Conservation (phyloP, 1,140 invertebrate species). For the Telenomus remus region DNA sequence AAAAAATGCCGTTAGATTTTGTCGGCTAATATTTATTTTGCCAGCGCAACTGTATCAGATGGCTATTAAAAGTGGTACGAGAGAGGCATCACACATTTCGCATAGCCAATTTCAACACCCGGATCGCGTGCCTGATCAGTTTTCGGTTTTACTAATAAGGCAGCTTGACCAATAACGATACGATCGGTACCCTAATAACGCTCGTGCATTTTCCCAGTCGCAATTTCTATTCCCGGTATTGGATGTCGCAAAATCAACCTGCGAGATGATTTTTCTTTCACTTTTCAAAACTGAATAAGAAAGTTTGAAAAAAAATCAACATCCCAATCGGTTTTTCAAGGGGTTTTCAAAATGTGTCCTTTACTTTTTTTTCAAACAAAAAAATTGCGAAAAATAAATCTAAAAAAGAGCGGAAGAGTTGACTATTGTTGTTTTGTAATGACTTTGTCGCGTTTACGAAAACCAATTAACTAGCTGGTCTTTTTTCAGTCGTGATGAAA, state of each 20-base stretch:
- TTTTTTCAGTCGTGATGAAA: background rate
- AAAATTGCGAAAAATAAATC: slow-evolving; percentile 16
- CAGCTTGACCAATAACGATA: slow-evolving; percentile 36
- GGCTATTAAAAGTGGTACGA: slow-evolving; percentile 43
- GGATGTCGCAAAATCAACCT: slow-evolving; percentile 7
- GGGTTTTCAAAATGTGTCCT: no score
- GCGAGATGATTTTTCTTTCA: no score
- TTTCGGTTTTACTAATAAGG: slow-evolving; percentile 51
- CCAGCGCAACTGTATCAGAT: slow-evolving; percentile 26
- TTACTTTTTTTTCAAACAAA: no score
- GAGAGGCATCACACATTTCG: slow-evolving; percentile 35
- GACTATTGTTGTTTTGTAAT: no score
- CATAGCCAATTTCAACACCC: slow-evolving; percentile 45
- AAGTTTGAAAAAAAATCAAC: no score
- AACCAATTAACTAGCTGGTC: no score
- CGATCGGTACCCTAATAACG: slow-evolving; percentile 27
- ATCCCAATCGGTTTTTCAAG: no score
- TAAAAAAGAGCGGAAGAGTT: background rate
- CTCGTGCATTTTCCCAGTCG: slow-evolving; percentile 17
- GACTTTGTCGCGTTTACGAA: no score
- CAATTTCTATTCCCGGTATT: slow-evolving; percentile 41
- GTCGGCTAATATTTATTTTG: slow-evolving; percentile 45
- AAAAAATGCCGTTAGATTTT: slow-evolving; percentile 33
- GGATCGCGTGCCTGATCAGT: slow-evolving; percentile 47
- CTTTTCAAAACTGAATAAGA: no score